Conservation (phyloP, 92 coral and sea anemone species). For the Diadumene lineata region DNA sequence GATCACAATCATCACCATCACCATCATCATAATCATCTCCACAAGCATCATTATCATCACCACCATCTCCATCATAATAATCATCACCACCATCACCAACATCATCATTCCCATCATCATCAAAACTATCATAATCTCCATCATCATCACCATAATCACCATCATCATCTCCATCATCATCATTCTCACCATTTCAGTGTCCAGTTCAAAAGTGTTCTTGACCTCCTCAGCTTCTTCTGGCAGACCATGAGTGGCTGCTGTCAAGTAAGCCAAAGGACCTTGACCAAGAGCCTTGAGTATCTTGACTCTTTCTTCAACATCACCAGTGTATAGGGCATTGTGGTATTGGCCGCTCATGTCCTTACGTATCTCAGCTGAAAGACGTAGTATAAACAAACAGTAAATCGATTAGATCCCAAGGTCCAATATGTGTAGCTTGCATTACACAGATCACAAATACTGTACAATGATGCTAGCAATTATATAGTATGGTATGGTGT, state of each 20-base stretch:
- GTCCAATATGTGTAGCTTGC: too few species aligned
- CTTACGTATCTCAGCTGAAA: slow-evolving; percentile 95
- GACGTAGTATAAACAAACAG: neutral
- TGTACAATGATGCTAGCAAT: too few species aligned
- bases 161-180: neutral
- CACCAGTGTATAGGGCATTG: slow-evolving; percentile 99
- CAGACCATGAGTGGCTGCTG: slow-evolving; percentile 98
- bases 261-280: slow-evolving; percentile 93
- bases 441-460: too few species aligned
- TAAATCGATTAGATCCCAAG: too few species aligned
- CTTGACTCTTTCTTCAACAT: slow-evolving; percentile 94
- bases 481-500: too few species aligned
- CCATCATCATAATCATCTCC: neutral
- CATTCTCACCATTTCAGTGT: slow-evolving; percentile 61
- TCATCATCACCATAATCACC: neutral
- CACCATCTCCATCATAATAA: neutral
- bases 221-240: slow-evolving; percentile 84
- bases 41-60: neutral
- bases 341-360: slow-evolving; percentile 99
- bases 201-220: slow-evolving; percentile 76
- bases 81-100: neutral
- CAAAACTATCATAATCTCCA: neutral
- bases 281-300: slow-evolving; percentile 94
- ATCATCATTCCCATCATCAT: neutral
- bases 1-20: neutral